Evolutionary conservation across 1,140 invertebrate genomes (phyloP), one percentile per base, ranked within the genome.

Genomic region (Mactra quadrangularis): DNA sequence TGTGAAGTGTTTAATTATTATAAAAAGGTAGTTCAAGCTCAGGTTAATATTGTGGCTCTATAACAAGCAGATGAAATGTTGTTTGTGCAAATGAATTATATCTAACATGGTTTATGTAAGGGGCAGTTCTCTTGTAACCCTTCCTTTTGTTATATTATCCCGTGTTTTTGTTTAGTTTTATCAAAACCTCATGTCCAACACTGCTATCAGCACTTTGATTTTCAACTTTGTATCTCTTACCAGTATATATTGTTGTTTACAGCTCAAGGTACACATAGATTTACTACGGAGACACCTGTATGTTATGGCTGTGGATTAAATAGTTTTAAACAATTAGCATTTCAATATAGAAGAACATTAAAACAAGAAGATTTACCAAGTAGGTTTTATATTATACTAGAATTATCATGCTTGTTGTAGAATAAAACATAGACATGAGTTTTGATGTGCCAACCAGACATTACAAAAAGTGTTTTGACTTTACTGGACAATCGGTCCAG

Each of bases 251-350:
- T 70, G 19, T 25, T 45, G 53, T 17, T 74, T 75, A n/a, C 77
- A 64, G 74, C 77, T 1, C 72, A 47, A 47, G 50, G 50, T 19
- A 75, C 45, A 41, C 64, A 47, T 19, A 29, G 55, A 31, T 19
- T 85, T 19, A 72, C 66, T 25, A 72, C 62, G 62, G 50, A 79
- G 1, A 79, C 53, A 0, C 47, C 77, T 29, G 77, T 92, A 0
- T 92, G 92, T 79, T 91, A 90, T 83, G 71, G 87, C 2, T 93
- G 92, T 88, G 92, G 82, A 3, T 53, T 91, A 27, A 83, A 71
- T 22, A 87, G 86, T 50, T 91, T 92, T 81, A 90, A 88, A 82
- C 86, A 91, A 35, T 62, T 93, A 53, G 91, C 89, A 1, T 92
- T 92, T 55, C 85, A 84, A n/a, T 93, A 86, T 71, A 88, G 92